These are phyloP conservation scores for Notospermus geniculatus DNA, from an alignment of 1,140 invertebrate species.

Conservation along the genomic window DNA sequence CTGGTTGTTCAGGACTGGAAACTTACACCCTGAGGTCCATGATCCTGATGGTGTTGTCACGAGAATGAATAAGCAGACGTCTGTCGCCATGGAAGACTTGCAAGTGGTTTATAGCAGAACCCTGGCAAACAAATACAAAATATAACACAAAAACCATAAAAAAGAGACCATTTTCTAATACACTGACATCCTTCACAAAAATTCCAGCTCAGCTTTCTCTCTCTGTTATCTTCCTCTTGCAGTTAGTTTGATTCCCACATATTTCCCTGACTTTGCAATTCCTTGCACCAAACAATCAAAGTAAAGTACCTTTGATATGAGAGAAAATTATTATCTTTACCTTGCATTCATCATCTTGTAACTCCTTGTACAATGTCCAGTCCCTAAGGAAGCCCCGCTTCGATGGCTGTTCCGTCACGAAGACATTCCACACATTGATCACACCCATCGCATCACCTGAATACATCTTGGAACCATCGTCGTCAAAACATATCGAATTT, in stretches of 20 bases:
- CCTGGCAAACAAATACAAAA: slow-evolving; percentile 30
- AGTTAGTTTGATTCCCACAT: no score
- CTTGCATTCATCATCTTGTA: slow-evolving; percentile 45
- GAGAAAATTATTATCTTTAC: slow-evolving; percentile 17
- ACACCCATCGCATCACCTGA: slow-evolving; percentile 61
- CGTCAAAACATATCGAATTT: slow-evolving; percentile 61
- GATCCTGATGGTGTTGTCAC: slow-evolving; percentile 63
- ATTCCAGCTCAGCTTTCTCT: no score
- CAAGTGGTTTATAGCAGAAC: slow-evolving; percentile 47
- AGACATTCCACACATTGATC: slow-evolving; percentile 60
- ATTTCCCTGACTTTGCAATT: no score
- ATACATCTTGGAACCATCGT: slow-evolving; percentile 53
- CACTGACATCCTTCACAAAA: no score
- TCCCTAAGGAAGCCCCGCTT: slow-evolving; percentile 42
- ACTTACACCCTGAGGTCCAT: slow-evolving; percentile 59
- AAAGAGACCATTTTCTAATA: no score
- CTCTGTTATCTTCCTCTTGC: no score
- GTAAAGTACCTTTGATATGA: no score
- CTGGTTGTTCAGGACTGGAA: no score
- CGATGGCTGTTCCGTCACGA: slow-evolving; percentile 40
- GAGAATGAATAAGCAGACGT: slow-evolving; percentile 62
- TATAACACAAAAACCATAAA: no score
- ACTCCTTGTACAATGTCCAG: slow-evolving; percentile 45
- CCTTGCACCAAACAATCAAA: no score
- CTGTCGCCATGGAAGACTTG: slow-evolving; percentile 61